phyloP scores from a whole-genome alignment of 2,113 vertebrate species.

The Diadophis punctatus region DNA sequence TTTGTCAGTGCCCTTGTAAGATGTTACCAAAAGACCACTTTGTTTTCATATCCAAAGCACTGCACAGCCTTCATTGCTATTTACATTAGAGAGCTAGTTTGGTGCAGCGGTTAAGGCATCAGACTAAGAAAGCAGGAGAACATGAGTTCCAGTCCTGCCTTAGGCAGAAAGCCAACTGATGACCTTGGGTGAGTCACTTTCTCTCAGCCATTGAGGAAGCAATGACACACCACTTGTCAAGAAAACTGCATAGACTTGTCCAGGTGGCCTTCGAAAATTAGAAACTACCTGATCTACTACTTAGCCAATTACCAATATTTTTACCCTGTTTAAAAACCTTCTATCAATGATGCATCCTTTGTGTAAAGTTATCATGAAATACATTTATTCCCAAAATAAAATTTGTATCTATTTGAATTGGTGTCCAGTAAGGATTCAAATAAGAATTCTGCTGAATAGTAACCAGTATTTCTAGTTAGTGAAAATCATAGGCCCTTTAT shows the following conservation, averaged over 20 bases:
- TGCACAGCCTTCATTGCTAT: background rate
- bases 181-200: background rate
- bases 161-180: background rate
- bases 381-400: background rate
- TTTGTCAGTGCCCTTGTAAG: too few relatives aligned
- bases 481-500: background rate
- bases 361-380: background rate
- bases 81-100: background rate
- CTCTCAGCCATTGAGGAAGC: background rate
- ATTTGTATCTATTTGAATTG: background rate
- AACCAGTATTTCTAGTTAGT: background rate
- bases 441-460: background rate
- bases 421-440: background rate
- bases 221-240: background rate
- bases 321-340: background rate
- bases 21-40: background rate
- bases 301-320: background rate
- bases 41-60: background rate
- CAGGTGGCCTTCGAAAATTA: too few relatives aligned
- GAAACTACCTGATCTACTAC: background rate
- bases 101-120: background rate
- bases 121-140: background rate
- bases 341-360: background rate
- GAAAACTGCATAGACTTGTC: too few relatives aligned
- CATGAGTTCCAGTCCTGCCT: background rate